Evolutionary conservation across 1,140 invertebrate species (phyloP).

Genomic region (Lasioglossum albipes): DNA sequence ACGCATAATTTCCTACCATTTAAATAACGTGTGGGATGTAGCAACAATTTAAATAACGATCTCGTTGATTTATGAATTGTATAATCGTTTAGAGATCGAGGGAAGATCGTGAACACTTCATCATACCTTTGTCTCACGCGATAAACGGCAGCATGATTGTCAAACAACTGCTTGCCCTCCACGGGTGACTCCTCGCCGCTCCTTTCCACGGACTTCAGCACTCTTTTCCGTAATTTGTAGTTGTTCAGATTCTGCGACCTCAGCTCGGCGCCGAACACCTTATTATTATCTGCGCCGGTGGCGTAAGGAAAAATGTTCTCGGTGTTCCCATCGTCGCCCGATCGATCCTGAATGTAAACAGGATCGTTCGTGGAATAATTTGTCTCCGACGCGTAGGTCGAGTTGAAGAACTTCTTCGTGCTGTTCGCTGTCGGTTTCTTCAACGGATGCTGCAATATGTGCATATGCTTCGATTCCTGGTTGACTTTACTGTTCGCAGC

Average conservation of each 20-base stretch:
- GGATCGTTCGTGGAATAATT: constrained; percentile 40
- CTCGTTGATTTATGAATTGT: background rate
- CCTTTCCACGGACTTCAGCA: constrained; percentile 58
- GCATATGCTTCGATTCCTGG: constrained; percentile 76
- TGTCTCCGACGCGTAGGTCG: constrained; percentile 1
- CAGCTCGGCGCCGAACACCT: constrained; percentile 54
- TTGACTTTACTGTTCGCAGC: constrained; percentile 69
- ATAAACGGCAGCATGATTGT: constrained; percentile 75
- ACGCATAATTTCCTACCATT: background rate
- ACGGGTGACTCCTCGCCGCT: constrained; percentile 41
- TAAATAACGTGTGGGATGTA: background rate
- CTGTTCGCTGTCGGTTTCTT: constrained; percentile 49
- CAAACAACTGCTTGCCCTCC: constrained; percentile 65
- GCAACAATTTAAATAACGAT: background rate
- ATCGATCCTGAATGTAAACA: constrained; percentile 54
- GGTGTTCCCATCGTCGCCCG: constrained; percentile 43
- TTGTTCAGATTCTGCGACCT: constrained; percentile 70
- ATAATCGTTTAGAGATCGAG: too few species aligned
- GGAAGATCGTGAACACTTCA: too few species aligned
- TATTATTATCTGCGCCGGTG: constrained; percentile 29
- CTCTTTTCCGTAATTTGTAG: constrained; percentile 68
- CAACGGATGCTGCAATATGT: constrained; percentile 71
- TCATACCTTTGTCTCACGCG: constrained; percentile 71
- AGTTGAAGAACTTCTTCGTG: constrained; percentile 37
- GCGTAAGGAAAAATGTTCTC: constrained; percentile 16